Evolutionary conservation across 1,140 invertebrate genomes (phyloP), one percentile per base, ranked within the genome.

Genomic region (Cotesia vestalis): DNA sequence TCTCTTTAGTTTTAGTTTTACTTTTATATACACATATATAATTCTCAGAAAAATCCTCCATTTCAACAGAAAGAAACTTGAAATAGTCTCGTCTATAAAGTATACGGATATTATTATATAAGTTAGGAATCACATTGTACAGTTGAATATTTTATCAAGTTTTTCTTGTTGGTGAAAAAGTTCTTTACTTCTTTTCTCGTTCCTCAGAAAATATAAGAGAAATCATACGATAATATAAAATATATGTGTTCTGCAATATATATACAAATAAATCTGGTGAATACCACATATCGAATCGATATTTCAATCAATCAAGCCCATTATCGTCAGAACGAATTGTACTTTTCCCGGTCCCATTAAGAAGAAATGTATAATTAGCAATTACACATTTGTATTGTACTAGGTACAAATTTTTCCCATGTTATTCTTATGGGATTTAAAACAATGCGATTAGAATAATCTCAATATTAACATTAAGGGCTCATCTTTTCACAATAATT

Each of bases 41-140:
- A 46, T 46, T 46, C 40, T 46, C 40, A 12, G 3, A 55, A 20
- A 66, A 72, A 66, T 38, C 36, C 27, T 38, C 59, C 59, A 59
- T 59, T 27, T 62, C 34, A 14, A 27, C 8, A 9, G 11, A 38
- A 69, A 40, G 46, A 72, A 72, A 72, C 62, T 66, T 52, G 36
- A 35, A 72, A 72, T 72, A 20, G 62, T 59, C 52, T 72, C 69
- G 69, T 71, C 46, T 72, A 64, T 66, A 66, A 40, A 60, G 38
- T 11, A 27, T 59, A 72, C 46, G 63, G 66, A 72, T 72, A 72
- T 72, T 72, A 72, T 72, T 72, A 60, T 72, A 72, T 64, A 66
- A 71, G 70, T 71, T 71, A 71, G 62, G 53, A 72, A 72, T 72
- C 70, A 72, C 62, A 72, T 66, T 38, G 62, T 53, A 66, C 63